Conservation (phyloP, 2,797 vertebrate species). For the Ambastaia sidthimunki region DNA sequence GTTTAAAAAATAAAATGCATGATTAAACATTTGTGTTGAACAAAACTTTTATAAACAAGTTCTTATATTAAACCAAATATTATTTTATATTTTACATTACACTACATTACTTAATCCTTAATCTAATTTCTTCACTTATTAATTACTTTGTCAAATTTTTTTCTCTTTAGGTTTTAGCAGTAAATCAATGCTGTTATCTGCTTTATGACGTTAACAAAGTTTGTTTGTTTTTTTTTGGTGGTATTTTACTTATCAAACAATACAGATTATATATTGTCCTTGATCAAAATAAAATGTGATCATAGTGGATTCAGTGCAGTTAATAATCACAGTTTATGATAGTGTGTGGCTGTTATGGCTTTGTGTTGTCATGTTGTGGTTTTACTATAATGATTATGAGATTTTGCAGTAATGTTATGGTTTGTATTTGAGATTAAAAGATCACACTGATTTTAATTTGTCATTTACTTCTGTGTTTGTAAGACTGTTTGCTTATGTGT, state of each 20-base stretch:
- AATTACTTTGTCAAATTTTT: too few species aligned
- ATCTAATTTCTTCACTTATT: too few species aligned
- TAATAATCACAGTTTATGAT: conserved; percentile 24
- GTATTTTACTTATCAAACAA: conserved; percentile 27
- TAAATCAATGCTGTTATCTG: background rate
- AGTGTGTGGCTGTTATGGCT: conserved; percentile 36
- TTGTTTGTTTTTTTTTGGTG: background rate
- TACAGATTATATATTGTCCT: conserved; percentile 9
- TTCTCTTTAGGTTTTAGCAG: background rate
- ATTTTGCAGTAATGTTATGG: conserved; percentile 1
- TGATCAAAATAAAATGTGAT: conserved; percentile 6
- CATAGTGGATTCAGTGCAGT: background rate
- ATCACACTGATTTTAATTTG: conserved; percentile 29
- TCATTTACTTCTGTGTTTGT: conserved; percentile 18
- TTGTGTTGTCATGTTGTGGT: conserved; percentile 24
- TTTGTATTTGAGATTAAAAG: conserved; percentile 22
- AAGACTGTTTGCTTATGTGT: conserved; percentile 18
- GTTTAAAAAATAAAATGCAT: too few species aligned
- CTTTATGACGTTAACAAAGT: background rate
- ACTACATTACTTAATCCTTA: background rate
- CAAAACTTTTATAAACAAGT: too few species aligned
- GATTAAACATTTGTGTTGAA: too few species aligned
- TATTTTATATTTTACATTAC: background rate
- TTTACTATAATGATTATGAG: conserved; percentile 12
- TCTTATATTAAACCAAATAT: background rate